These are phyloP conservation scores for Dolichallabes microphthalmus DNA, from an alignment of 2,113 vertebrate species.

Conservation along the genomic window DNA sequence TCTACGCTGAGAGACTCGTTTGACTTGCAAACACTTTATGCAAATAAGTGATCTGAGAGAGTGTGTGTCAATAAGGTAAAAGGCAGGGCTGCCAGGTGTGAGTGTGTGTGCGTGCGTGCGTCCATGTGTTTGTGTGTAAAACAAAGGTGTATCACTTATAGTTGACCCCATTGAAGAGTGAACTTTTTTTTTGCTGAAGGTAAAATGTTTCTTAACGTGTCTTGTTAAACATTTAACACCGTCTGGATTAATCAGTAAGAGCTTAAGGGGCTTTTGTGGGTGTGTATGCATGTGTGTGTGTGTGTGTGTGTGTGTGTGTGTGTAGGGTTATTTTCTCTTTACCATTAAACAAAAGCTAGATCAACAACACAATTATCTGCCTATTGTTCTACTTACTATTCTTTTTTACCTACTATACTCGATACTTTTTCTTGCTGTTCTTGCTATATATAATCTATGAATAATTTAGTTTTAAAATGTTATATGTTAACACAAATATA, in stretches of 20 bases:
- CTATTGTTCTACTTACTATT: not conserved
- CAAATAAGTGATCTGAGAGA: constrained; percentile 45
- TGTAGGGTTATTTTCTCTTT: not conserved
- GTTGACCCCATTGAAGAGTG: not conserved
- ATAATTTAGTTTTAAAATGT: too few relatives aligned
- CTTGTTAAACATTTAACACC: constrained; percentile 30
- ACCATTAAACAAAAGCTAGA: not conserved
- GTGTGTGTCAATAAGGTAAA: constrained; percentile 49
- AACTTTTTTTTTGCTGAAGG: constrained; percentile 12
- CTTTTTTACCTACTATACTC: not conserved
- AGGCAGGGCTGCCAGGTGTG: constrained; percentile 42
- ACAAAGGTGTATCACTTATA: constrained; percentile 22
- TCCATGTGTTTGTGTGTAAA: constrained; percentile 18
- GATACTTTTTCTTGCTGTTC: too few relatives aligned
- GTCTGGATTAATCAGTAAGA: constrained; percentile 23
- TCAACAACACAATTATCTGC: not conserved
- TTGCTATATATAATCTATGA: too few relatives aligned
- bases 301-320: constrained; percentile 2
- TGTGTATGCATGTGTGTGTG: not conserved
- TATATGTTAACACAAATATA: too few relatives aligned
- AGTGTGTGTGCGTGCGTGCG: constrained; percentile 6
- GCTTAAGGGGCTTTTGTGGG: not conserved
- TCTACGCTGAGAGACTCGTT: constrained; percentile 35
- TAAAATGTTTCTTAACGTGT: constrained; percentile 3
- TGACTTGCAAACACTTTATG: constrained; percentile 51